Conservation (phyloP, 2,113 vertebrate genomes). For the Myiopsitta monachus region DNA sequence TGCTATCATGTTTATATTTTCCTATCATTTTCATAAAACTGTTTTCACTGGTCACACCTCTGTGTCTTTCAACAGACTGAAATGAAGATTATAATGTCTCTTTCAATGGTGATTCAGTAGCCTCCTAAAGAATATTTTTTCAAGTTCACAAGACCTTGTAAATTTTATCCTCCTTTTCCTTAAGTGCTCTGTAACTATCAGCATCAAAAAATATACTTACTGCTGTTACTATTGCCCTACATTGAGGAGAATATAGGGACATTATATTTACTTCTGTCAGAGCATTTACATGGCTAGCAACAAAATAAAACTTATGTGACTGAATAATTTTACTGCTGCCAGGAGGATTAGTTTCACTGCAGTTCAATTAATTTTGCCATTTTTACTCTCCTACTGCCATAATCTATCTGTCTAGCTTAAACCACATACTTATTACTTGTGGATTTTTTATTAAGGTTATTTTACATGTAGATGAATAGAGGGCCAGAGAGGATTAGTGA, state of each 20-base stretch:
- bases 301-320: background rate
- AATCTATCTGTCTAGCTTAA: background rate
- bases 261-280: background rate
- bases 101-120: background rate
- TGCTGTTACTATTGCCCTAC: background rate
- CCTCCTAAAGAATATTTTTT: background rate
- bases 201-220: background rate
- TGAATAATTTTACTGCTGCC: background rate
- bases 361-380: background rate
- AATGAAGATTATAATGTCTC: background rate
- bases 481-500: background rate
- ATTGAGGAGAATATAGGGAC: background rate
- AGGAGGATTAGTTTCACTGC: background rate
- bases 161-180: background rate
- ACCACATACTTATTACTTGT: background rate
- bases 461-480: background rate
- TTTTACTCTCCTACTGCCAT: background rate
- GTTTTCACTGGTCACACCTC: background rate
- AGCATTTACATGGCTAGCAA: background rate
- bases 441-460: background rate
- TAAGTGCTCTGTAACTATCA: background rate
- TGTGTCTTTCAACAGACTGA: background rate
- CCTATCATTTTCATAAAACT: background rate
- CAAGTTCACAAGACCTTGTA: background rate
- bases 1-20: background rate